Evolutionary conservation across 2,888 invertebrate genomes (phyloP).

Genomic region (Coenonympha glycerion): DNA sequence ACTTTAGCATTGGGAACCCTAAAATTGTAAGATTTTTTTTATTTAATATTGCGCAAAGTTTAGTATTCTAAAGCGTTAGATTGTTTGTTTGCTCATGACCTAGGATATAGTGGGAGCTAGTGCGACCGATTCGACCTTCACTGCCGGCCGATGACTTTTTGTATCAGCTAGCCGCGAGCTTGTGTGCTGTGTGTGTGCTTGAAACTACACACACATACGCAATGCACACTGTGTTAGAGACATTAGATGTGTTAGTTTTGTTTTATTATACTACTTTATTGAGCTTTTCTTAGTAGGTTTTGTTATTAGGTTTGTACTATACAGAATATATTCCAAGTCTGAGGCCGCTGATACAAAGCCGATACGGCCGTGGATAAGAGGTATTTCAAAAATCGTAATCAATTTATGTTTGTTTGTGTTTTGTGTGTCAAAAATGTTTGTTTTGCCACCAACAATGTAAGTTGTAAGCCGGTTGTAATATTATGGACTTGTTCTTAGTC

Average conservation of each 20-base stretch:
- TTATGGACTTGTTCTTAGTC: too few relatives aligned
- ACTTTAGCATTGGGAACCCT: too few relatives aligned
- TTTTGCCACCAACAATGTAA: too few relatives aligned
- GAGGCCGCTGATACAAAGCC: too few relatives aligned
- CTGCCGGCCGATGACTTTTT: constrained; percentile 18
- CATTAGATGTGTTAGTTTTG: constrained; percentile 1
- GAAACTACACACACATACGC: too few relatives aligned
- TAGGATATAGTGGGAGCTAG: constrained; percentile 24
- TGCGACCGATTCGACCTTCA: constrained; percentile 32
- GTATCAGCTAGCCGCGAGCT: background rate
- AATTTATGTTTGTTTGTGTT: too few relatives aligned
- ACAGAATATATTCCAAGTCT: too few relatives aligned
- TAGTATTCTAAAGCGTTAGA: background rate
- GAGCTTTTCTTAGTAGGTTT: background rate
- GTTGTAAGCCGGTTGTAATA: too few relatives aligned
- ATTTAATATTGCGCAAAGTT: background rate
- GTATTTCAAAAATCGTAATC: too few relatives aligned
- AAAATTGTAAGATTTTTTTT: background rate
- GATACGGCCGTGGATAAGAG: too few relatives aligned
- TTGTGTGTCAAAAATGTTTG: too few relatives aligned
- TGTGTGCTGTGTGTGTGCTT: background rate
- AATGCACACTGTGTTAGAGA: too few relatives aligned
- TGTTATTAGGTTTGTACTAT: background rate
- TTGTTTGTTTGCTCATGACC: constrained; percentile 14
- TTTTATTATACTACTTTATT: background rate